These are phyloP conservation scores for Cavia aperea DNA, from an alignment of 2,113 vertebrate species.

Conservation along the genomic window DNA sequence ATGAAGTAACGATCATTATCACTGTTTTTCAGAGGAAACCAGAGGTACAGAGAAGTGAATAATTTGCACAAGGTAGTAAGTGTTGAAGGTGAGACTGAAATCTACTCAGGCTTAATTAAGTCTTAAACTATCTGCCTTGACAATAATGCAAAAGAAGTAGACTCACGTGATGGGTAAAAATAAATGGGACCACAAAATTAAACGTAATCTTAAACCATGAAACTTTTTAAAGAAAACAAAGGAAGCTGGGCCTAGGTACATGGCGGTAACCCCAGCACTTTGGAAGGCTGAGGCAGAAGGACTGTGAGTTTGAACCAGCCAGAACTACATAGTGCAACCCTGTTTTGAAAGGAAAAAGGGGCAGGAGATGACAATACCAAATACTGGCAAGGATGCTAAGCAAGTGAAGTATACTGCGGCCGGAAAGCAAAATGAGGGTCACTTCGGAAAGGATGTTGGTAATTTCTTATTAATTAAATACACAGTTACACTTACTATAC, in stretches of 20 bases:
- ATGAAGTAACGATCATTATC: neutral
- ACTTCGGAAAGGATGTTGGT: neutral
- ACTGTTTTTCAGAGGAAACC: constrained; percentile 10
- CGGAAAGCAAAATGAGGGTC: constrained; percentile 9
- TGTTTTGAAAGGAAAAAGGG: neutral
- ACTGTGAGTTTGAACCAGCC: neutral
- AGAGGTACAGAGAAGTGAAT: neutral
- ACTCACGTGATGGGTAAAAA: neutral
- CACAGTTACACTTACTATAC: neutral
- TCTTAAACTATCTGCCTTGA: constrained; percentile 9
- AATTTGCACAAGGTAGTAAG: neutral
- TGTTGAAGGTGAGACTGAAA: neutral
- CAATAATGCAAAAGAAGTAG: neutral
- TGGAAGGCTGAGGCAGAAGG: neutral
- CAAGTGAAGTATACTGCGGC: neutral
- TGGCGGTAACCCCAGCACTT: neutral
- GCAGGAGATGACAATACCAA: neutral
- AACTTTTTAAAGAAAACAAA: neutral
- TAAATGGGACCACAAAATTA: neutral
- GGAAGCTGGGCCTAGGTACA: neutral
- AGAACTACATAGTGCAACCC: neutral
- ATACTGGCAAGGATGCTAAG: neutral
- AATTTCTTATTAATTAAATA: neutral
- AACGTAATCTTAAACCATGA: neutral
- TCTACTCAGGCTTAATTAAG: neutral